phyloP scores from a whole-genome alignment of 2,113 vertebrate genomes.

The Laticauda colubrina region DNA sequence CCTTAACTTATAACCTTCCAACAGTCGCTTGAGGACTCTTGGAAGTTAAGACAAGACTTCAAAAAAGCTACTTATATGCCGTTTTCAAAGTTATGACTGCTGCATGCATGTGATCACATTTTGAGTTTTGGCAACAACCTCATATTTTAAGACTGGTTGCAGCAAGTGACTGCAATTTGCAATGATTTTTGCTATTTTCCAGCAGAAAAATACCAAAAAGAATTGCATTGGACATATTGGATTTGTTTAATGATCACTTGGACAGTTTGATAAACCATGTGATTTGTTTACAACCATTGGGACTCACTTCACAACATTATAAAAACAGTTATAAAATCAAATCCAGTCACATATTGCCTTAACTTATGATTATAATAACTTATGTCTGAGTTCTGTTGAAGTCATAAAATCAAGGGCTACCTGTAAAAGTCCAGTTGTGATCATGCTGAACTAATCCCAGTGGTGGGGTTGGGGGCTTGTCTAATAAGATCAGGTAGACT shows the following conservation, averaged over 20 bases:
- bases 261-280: background rate
- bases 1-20: background rate
- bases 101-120: background rate
- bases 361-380: background rate
- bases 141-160: background rate
- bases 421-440: background rate
- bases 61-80: background rate
- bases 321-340: background rate
- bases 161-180: background rate
- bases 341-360: background rate
- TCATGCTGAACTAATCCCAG: background rate
- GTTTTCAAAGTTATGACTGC: background rate
- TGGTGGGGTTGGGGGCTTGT: background rate
- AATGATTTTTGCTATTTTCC: background rate
- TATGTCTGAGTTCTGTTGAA: background rate
- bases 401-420: background rate
- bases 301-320: background rate
- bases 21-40: background rate
- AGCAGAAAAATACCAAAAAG: background rate
- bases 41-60: background rate
- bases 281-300: background rate
- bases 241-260: background rate
- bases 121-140: background rate
- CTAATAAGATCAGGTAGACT: background rate
- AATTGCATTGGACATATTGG: background rate